phyloP scores from a whole-genome alignment of 1,140 invertebrate species.

The Bicyclus anynana region DNA sequence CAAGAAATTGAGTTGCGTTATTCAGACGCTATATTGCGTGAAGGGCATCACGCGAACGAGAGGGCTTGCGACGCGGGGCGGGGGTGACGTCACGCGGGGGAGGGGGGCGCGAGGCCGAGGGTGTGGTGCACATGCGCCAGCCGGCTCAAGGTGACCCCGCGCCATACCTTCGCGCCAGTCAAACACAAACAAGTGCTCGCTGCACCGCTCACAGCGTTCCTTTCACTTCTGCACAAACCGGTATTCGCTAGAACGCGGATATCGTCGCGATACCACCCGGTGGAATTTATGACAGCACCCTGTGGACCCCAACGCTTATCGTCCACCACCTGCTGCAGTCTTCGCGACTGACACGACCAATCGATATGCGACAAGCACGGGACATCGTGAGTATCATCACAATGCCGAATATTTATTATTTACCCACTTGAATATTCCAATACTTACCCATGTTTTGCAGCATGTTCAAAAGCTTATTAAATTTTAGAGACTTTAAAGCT shows the following conservation, averaged over 20 bases:
- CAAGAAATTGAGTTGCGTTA: slow-evolving; percentile 35
- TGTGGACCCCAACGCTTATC: slow-evolving; percentile 72
- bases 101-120: slow-evolving; percentile 44
- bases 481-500: too few species aligned
- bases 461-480: neutral
- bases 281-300: slow-evolving; percentile 67
- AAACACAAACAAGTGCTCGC: slow-evolving; percentile 49
- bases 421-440: neutral
- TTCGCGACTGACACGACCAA: slow-evolving; percentile 64
- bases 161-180: slow-evolving; percentile 27
- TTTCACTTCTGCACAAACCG: slow-evolving; percentile 66
- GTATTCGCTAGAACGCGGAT: slow-evolving; percentile 59
- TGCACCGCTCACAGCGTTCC: slow-evolving; percentile 46
- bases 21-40: slow-evolving; percentile 45
- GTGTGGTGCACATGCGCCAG: slow-evolving; percentile 73
- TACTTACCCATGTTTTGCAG: neutral
- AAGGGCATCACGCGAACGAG: slow-evolving; percentile 52
- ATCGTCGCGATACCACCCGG: slow-evolving; percentile 42
- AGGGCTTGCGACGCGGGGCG: slow-evolving; percentile 31
- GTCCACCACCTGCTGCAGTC: slow-evolving; percentile 71
- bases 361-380: slow-evolving; percentile 73
- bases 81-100: slow-evolving; percentile 50
- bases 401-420: slow-evolving; percentile 48
- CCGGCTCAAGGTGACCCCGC: slow-evolving; percentile 69
- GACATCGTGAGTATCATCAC: slow-evolving; percentile 66